Evolutionary conservation across 2,113 vertebrate species (phyloP), one percentile per base, ranked within the genome.

Genomic region (Ceratotherium simum): DNA sequence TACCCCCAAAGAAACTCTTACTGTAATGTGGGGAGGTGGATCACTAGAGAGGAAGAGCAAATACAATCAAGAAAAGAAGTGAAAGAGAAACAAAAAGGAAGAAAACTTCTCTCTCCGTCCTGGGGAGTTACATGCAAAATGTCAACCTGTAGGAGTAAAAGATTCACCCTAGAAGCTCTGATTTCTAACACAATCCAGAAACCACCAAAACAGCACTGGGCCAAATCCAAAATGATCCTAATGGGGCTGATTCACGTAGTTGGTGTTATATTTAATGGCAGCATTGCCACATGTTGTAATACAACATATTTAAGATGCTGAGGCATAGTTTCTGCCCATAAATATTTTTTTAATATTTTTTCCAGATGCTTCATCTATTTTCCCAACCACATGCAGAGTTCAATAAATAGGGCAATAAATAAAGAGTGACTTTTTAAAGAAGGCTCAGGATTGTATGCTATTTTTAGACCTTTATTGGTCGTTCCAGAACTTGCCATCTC

Each of bases 341-440:
- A 90, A 83, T 69, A 88, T 76, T 51, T 84, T 83, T 85, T 78
- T 78, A 56, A 81, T 51, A 88, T 58, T 73, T 97, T 65, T 88
- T 65, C 91, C 82, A 97, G 64, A 62, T 73, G 75, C 33, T 60
- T 25, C 48, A 69, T 78, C 70, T 88, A 62, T 92, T 90, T 90
- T 48, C 31, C n/a, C 83, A 82, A 91, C 65, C 6, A 39, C 3
- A 64, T 3, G 13, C 46, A 91, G 8, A 92, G 81, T 58, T 82
- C 91, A 91, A 58, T 87, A 62, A 94, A 92, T 25, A 72, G 1
- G 70, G 27, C 36, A 76, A 89, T 56, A 67, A 90, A 73, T 25
- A 85, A 69, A 58, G 27, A 64, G 20, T 80, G 13, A 36, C 70
- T 93, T 46, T 87, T 31, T 31, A 69, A 86, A 86, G 33, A 25